Conservation (phyloP, 2,888 invertebrate genomes). For the Tinea semifulvella region DNA sequence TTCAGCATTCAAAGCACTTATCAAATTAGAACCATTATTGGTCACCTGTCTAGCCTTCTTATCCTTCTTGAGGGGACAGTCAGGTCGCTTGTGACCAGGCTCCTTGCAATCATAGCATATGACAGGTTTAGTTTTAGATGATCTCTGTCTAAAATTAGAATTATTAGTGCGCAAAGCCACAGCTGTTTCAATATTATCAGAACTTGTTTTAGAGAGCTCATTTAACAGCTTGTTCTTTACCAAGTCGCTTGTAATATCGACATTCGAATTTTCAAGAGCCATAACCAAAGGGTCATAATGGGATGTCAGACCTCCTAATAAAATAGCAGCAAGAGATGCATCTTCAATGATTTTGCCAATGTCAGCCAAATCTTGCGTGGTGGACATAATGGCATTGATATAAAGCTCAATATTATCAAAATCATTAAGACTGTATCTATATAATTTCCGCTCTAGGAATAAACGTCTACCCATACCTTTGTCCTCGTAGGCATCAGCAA, state of each 20-base stretch:
- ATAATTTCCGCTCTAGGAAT: not conserved
- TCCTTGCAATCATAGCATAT: not conserved
- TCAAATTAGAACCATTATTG: not conserved
- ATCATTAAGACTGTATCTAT: not conserved
- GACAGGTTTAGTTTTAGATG: not conserved
- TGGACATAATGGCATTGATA: not conserved
- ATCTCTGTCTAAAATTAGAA: not conserved
- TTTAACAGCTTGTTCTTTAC: not conserved
- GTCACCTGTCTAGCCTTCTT: not conserved
- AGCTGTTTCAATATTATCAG: not conserved
- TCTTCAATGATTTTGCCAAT: not conserved
- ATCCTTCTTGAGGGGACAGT: not conserved
- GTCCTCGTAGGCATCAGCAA: not conserved
- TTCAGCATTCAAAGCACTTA: not conserved
- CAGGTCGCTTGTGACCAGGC: not conserved
- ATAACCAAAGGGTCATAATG: not conserved
- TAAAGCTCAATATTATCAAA: not conserved
- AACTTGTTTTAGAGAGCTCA: not conserved
- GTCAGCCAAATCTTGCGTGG: not conserved
- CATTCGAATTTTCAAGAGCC: constrained; percentile 1
- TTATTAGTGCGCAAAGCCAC: not conserved
- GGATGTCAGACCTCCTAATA: not conserved
- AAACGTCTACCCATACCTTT: not conserved
- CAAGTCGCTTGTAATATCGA: not conserved
- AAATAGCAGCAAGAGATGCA: not conserved